Base-by-base conservation (phyloP, 2,113 vertebrate genomes). In the western clawed frog (Xenopus tropicalis) region DNA sequence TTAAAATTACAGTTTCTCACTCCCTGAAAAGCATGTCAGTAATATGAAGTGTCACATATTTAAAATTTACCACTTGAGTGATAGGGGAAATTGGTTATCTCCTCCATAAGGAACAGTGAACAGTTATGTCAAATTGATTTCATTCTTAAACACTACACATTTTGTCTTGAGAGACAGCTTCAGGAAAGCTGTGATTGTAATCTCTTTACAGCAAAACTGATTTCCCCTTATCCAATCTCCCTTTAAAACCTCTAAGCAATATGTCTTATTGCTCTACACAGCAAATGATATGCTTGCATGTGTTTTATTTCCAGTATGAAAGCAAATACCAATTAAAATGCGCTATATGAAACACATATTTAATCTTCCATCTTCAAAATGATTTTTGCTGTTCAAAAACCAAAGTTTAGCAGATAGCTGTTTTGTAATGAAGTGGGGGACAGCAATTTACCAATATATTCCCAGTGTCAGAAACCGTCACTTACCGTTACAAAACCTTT, bases 221-320 rank as follows among this genome's bases (percentile, higher is more conserved):
- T 13, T 61, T 61, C 10, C 58, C 11, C 21, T 61, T 61, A 9
- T 61, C 21, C 19, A 24, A 24, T 61, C 23, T 25, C 23, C 1
- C 8, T 22, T 61, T 61, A 61, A 24, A 25, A 7, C 7, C 13
- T 25, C 58, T 24, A 23, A 23, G 58, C 58, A 21, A 25, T 23
- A 17, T 25, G 22, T 13, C 14, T 54, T 7, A 48, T 17, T 54
- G 19, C 52, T 14, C 14, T 14, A 17, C 23, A 61, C 21, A 24
- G 58, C 1, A 61, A 61, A 61, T 61, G 24, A 25, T 61, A 61
- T 14, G 3, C 21, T 61, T 61, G 58, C 58, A 25, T 25, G 58
- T 61, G 58, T 25, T 61, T 23, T 61, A 22, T 25, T 24, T 61
- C 22, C 22, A 10, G 52, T 54, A 61, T 61, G 58, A 61, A 61